phyloP scores from a whole-genome alignment of 2,888 invertebrate species.

The Hirtodrosophila confusa region DNA sequence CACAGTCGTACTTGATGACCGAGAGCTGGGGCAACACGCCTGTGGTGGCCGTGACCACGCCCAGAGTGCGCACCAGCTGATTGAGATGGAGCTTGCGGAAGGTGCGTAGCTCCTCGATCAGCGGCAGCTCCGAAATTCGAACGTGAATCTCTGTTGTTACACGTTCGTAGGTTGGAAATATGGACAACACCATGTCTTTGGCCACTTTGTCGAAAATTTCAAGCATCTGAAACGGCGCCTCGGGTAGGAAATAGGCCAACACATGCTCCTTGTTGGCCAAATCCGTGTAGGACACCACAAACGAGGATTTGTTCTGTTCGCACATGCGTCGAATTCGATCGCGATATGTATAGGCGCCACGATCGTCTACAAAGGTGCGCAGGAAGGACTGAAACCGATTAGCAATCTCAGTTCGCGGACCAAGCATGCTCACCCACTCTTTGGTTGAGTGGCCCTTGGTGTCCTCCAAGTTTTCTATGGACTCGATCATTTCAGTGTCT shows the following conservation, averaged over 20 bases:
- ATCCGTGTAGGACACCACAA: constrained; percentile 96
- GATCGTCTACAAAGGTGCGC: constrained; percentile 93
- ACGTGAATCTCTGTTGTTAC: constrained; percentile 98
- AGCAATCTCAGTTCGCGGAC: constrained; percentile 97
- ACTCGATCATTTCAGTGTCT: constrained; percentile 94
- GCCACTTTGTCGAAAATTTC: constrained; percentile 97
- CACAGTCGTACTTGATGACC: constrained; percentile 98
- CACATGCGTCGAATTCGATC: constrained; percentile 98
- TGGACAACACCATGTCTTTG: constrained; percentile 95
- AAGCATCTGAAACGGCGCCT: constrained; percentile 98
- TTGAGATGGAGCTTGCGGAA: constrained; percentile 95
- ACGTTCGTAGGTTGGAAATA: constrained; percentile 97
- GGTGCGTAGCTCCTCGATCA: constrained; percentile 97
- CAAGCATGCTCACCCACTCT: constrained; percentile 98
- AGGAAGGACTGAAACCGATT: constrained; percentile 97
- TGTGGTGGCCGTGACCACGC: constrained; percentile 98
- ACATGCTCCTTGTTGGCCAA: constrained; percentile 96
- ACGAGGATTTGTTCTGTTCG: constrained; percentile 94
- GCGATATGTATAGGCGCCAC: constrained; percentile 94
- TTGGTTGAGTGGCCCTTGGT: constrained; percentile 97
- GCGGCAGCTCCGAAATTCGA: constrained; percentile 96
- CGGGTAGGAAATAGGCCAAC: constrained; percentile 97
- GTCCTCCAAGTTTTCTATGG: constrained; percentile 99
- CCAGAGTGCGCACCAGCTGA: constrained; percentile 95
- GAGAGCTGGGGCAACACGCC: constrained; percentile 97